phyloP scores from a whole-genome alignment of 2,797 vertebrate species.

The Mormyrops attenuatus region DNA sequence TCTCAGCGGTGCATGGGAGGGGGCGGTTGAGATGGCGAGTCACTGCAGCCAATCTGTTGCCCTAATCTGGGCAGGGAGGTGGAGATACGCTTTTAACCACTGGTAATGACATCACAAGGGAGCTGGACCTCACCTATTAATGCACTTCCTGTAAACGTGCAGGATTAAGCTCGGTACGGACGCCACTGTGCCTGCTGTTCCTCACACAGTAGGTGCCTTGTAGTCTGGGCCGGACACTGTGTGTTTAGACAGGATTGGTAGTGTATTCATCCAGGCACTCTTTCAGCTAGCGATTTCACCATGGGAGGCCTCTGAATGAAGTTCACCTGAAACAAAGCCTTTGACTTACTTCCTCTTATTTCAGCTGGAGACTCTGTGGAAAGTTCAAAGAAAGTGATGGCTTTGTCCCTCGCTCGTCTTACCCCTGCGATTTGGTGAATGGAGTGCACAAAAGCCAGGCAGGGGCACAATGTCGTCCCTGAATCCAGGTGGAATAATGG shows the following conservation, averaged over 20 bases:
- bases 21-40: neutral
- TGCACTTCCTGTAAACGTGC: neutral
- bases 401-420: neutral
- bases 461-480: neutral
- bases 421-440: neutral
- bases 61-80: neutral
- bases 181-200: neutral
- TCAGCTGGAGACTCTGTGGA: neutral
- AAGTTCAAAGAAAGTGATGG: neutral
- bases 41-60: neutral
- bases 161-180: neutral
- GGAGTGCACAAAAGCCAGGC: neutral
- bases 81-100: neutral
- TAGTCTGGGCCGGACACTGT: neutral
- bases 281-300: neutral
- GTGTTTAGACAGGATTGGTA: neutral
- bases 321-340: neutral
- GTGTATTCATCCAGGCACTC: neutral
- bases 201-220: neutral
- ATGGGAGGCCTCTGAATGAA: neutral
- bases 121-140: neutral
- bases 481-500: neutral
- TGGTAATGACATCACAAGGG: neutral
- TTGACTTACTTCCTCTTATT: constrained; percentile 1
- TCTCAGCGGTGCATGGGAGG: neutral